phyloP scores from a whole-genome alignment of 2,888 invertebrate genomes.

The Copidosoma aretas region DNA sequence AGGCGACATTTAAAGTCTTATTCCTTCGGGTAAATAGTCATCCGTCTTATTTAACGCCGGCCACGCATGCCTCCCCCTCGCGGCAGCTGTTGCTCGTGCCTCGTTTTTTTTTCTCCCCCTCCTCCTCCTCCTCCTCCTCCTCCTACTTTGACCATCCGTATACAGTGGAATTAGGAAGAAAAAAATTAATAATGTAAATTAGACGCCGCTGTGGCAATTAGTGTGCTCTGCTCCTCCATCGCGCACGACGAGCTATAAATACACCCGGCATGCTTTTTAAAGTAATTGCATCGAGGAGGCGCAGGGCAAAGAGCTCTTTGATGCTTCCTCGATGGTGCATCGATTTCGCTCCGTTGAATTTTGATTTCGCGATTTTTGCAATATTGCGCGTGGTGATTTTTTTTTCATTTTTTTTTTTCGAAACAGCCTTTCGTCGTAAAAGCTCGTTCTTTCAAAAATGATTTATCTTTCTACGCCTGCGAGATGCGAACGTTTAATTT shows the following conservation, averaged over 20 bases:
- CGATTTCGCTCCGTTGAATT: too few relatives aligned
- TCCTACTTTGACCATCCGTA: not conserved
- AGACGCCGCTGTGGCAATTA: not conserved
- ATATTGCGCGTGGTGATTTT: too few relatives aligned
- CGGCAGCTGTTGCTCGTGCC: too few relatives aligned
- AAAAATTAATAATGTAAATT: conserved; percentile 6
- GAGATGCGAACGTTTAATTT: too few relatives aligned
- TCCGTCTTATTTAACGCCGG: conserved; percentile 35
- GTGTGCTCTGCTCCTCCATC: not conserved
- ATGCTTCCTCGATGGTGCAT: not conserved
- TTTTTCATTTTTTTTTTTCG: too few relatives aligned
- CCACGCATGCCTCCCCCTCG: not conserved
- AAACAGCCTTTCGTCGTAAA: too few relatives aligned
- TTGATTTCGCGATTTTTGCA: too few relatives aligned
- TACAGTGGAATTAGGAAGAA: conserved; percentile 2
- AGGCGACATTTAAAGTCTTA: conserved; percentile 27
- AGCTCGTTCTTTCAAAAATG: too few relatives aligned
- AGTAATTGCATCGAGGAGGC: not conserved
- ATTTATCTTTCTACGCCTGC: too few relatives aligned
- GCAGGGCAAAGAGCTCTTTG: not conserved
- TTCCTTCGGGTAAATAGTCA: conserved; percentile 29
- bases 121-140: not conserved
- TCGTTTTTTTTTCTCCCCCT: not conserved
- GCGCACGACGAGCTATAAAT: not conserved
- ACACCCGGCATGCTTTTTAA: not conserved